Evolutionary conservation across 64 coral and sea anemone genomes (phyloP), one percentile per base, ranked within the genome.

Genomic region (Montipora sp.): DNA sequence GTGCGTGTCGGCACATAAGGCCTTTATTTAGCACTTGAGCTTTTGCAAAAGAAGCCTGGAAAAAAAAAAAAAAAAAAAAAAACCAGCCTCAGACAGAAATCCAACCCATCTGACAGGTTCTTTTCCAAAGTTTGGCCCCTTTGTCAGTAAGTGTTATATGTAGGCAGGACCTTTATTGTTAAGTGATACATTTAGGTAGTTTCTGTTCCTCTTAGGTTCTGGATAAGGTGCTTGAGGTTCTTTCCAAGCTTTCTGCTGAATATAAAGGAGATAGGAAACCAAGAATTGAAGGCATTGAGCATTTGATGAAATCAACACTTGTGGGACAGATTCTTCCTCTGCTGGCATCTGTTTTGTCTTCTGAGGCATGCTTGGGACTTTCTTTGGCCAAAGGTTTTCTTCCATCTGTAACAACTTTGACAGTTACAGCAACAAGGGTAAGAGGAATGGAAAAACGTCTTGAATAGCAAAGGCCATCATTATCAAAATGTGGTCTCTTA

Each of bases 271-370:
- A 79, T 48, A 18, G 88, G 11, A 47, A 77, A 78, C 43, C 75
- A 55, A 83, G 92, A 77, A 48, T 94, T 43, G 73, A 94, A 75
- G 77, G 79, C 9, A 49, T 98, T 8, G 95, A 98, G 50, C 67
- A 88, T 91, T 84, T 87, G 5, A 81, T 98, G 71, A 92, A 77
- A 9, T 83, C 89, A 0, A 59, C 95, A 1, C 85, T 93, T 43
- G 58, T 98, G 73, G 92, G 92, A 23, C 95, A 98, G 58, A 75
- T 88, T 45, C 51, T 98, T 27, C 89, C 91, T 20, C 60, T 94
- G 15, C 63, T 98, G 65, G 67, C 94, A 51, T 91, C 95, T 8
- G 77, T 94, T n/a, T 23, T 94, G 77, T 84, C 93, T 12, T 85
- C 86, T 92, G 47, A 94, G 8, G 88, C 91, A 71, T 94, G 79